A percentile compares a stretch with the other conserved stretches of the same genome.
These are phyloP conservation scores for Bombus superbus DNA, from an alignment of 1,140 invertebrate species.

Conservation along the genomic window DNA sequence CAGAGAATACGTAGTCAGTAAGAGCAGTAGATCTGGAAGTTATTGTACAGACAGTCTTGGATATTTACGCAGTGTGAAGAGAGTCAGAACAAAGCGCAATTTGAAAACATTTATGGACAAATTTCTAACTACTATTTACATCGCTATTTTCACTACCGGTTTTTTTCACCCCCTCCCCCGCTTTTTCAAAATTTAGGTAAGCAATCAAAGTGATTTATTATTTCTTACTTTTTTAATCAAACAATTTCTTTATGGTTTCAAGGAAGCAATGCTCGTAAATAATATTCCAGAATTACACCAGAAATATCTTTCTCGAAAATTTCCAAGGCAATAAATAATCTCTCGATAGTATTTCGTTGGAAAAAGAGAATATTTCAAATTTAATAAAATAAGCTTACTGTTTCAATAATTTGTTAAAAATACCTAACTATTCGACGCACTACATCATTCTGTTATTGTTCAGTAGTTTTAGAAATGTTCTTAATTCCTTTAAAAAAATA, in stretches of 20 bases:
- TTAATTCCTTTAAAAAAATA: neutral
- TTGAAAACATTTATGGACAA: slow-evolving; percentile 6
- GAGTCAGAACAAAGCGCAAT: slow-evolving; percentile 7
- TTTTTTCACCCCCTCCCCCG: neutral
- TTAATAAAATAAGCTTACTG: neutral
- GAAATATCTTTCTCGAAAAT: too few species aligned
- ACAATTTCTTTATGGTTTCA: too few species aligned
- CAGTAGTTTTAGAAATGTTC: neutral
- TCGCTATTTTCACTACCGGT: neutral
- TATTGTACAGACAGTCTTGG: slow-evolving; percentile 23
- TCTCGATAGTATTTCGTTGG: too few species aligned
- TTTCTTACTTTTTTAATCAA: too few species aligned
- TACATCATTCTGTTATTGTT: too few species aligned
- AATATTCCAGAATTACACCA: too few species aligned
- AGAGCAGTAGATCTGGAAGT: slow-evolving; percentile 23
- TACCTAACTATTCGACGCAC: neutral
- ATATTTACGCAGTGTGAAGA: slow-evolving; percentile 6
- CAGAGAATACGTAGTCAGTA: slow-evolving; percentile 4
- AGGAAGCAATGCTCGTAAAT: too few species aligned
- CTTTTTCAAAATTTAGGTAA: neutral
- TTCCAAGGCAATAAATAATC: too few species aligned
- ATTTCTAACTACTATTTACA: slow-evolving; percentile 45
- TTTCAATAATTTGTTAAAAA: neutral
- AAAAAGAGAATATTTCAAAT: too few species aligned
- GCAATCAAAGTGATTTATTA: neutral